Base-by-base conservation (phyloP, 2,888 invertebrate genomes). In the Cheilosia urbana region DNA sequence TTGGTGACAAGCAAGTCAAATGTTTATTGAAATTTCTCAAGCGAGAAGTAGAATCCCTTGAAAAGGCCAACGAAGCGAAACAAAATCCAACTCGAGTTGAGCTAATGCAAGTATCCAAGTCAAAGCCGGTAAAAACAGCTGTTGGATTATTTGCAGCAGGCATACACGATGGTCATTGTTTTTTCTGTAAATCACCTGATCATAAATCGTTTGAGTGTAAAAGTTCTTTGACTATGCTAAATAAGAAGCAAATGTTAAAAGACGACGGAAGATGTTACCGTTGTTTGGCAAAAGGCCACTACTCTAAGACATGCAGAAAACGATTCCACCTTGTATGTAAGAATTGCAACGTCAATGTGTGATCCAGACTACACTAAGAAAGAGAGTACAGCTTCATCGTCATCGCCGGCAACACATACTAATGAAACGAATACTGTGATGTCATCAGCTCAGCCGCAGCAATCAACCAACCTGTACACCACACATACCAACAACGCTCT, bases 191-290 rank as follows among this genome's bases (percentile, higher is more conserved):
- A n/a, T n/a, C n/a, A n/a, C n/a, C n/a, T n/a, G n/a, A n/a, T n/a
- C n/a, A n/a, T n/a, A n/a, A n/a, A n/a, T n/a, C n/a, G n/a, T n/a
- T n/a, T n/a, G n/a, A n/a, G n/a, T n/a, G n/a, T n/a, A n/a, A n/a
- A n/a, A n/a, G n/a, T n/a, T n/a, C n/a, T n/a, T n/a, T 57, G 13
- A 45, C 68, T 19, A 42, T 68, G 53, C 15, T 19, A 13, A 27
- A 57, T 5, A 68, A 66, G 24, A 65, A 68, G 24, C 42, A 53
- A 68, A 45, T 68, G 42, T 40, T 66, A n/a, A 40, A 55, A 40
- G 42, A 68, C 13, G 30, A 65, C n/a, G 65, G 51, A 37, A n/a
- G n/a, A n/a, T n/a, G n/a, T n/a, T n/a, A n/a, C n/a, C n/a, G n/a
- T 2, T 63, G 34, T 40, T 24, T 66, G 40, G 7, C 6, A 40